A percentile compares a stretch with the other conserved stretches of the same genome.
These are phyloP conservation scores for Brenthis ino DNA, from an alignment of 2,888 invertebrate species.

Conservation along the genomic window DNA sequence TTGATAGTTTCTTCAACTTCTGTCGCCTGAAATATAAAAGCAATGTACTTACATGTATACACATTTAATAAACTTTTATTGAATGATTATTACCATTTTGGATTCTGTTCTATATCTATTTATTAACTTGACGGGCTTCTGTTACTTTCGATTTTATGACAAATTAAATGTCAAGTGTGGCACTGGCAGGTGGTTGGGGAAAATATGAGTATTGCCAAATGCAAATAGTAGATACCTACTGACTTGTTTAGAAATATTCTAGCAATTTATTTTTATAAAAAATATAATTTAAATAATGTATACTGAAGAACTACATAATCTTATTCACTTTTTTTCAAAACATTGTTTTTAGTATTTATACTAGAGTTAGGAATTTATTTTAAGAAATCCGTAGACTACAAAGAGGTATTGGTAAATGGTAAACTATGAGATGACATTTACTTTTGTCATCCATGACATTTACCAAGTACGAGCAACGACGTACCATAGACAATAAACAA, in stretches of 20 bases:
- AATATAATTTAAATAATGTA: too few species aligned
- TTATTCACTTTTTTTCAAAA: too few species aligned
- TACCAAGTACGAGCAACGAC: too few species aligned
- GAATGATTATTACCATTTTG: slow-evolving; percentile 13
- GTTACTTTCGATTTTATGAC: slow-evolving; percentile 19
- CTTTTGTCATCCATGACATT: too few species aligned
- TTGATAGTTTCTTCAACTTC: slow-evolving; percentile 99
- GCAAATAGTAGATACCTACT: background rate
- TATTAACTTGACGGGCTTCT: background rate
- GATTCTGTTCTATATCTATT: background rate
- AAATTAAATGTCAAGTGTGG: background rate
- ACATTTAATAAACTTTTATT: background rate
- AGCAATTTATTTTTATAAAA: too few species aligned
- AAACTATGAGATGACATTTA: too few species aligned
- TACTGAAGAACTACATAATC: too few species aligned
- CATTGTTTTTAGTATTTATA: too few species aligned
- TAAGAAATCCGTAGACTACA: too few species aligned
- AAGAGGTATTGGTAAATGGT: too few species aligned
- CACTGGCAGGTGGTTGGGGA: background rate
- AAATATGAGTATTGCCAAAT: background rate
- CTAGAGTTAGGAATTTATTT: too few species aligned
- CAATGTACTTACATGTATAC: background rate
- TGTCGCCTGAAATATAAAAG: slow-evolving; percentile 78
- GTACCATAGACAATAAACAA: slow-evolving; percentile 29
- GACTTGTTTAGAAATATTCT: too few species aligned